phyloP scores from a whole-genome alignment of 2,797 vertebrate genomes.

The Poeciliopsis presidionis region DNA sequence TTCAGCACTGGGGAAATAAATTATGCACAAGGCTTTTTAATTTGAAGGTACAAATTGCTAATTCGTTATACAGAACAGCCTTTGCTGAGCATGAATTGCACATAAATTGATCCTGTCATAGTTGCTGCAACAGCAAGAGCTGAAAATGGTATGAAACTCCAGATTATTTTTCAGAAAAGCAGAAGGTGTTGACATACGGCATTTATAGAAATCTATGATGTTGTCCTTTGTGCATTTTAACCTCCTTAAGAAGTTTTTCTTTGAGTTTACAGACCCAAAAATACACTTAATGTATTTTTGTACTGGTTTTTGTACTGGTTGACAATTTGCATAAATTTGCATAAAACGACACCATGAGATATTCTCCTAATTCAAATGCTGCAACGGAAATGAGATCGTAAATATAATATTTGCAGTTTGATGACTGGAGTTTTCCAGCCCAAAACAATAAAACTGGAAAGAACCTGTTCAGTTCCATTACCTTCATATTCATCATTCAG shows the following conservation, averaged over 20 bases:
- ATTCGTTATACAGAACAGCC: conserved; percentile 4
- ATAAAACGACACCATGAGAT: background rate
- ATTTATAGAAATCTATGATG: background rate
- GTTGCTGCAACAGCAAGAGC: background rate
- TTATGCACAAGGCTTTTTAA: background rate
- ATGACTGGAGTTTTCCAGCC: background rate
- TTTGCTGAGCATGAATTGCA: conserved; percentile 2
- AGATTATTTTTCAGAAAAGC: background rate
- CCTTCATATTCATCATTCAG: background rate
- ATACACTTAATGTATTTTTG: no score
- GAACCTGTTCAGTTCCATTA: background rate
- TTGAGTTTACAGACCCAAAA: background rate
- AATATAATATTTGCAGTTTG: background rate
- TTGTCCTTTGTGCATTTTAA: background rate
- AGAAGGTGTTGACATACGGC: background rate
- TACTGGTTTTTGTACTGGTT: no score
- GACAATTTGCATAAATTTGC: no score
- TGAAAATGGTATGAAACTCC: background rate
- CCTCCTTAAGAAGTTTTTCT: background rate
- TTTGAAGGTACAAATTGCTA: conserved; percentile 3
- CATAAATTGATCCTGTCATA: background rate
- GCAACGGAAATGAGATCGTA: background rate
- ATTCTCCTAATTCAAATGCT: background rate
- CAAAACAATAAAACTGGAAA: background rate
- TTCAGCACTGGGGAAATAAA: background rate